Evolutionary conservation across 2,888 invertebrate species (phyloP).

Genomic region (Dioctria linearis): DNA sequence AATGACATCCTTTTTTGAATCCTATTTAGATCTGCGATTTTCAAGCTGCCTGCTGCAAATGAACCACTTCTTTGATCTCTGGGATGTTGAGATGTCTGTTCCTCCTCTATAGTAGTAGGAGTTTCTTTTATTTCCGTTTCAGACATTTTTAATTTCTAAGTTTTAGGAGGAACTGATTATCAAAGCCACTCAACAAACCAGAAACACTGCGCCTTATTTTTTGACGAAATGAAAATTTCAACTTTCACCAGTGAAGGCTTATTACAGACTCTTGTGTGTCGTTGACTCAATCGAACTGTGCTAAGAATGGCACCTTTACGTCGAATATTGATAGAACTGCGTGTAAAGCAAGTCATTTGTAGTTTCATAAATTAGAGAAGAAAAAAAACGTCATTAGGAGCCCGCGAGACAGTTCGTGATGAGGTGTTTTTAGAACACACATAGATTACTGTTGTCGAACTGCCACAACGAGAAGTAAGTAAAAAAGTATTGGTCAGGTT

Average conservation of each 20-base stretch:
- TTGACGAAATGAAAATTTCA: too few relatives aligned
- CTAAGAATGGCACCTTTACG: neutral
- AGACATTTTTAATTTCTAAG: neutral
- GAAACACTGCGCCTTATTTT: too few relatives aligned
- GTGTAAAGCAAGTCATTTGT: slow-evolving; percentile 32
- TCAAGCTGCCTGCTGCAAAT: too few relatives aligned
- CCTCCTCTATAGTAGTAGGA: neutral
- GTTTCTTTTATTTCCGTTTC: neutral
- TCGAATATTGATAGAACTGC: slow-evolving; percentile 23
- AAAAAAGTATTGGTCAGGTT: too few relatives aligned
- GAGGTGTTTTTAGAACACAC: neutral
- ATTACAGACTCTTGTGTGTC: neutral
- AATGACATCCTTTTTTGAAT: slow-evolving; percentile 19
- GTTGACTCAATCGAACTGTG: slow-evolving; percentile 14
- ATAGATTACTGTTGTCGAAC: too few relatives aligned
- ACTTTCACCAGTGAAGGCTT: neutral
- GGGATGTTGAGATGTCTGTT: neutral
- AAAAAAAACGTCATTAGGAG: slow-evolving; percentile 16
- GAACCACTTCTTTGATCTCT: too few relatives aligned
- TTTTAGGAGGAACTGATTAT: too few relatives aligned
- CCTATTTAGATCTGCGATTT: neutral
- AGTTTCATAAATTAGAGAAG: neutral
- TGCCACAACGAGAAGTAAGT: too few relatives aligned
- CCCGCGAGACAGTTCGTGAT: neutral
- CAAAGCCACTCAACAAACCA: too few relatives aligned